Evolutionary conservation across 2,113 vertebrate species (phyloP), one percentile per base, ranked within the genome.

Genomic region (Micronycteris hirsuta): DNA sequence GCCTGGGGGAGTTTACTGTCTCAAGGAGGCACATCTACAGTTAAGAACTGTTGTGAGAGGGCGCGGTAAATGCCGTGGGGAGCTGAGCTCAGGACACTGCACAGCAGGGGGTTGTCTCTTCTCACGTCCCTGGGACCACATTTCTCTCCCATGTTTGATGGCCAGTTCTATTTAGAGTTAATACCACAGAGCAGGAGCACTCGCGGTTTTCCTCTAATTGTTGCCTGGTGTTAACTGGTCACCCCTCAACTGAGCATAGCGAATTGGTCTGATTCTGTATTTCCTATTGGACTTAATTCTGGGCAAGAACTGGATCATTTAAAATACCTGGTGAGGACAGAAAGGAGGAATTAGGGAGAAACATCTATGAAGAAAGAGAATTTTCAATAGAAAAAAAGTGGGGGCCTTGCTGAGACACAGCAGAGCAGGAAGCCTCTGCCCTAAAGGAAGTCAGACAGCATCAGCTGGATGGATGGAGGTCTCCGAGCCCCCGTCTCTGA

Each of bases 401-500:
- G 5, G 17, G 16, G 36, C 16, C 5, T 45, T 22, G 54, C 78
- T 41, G 38, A 65, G 52, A 49, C 0, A 0, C 68, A 12, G 36
- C 15, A 70, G 49, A 67, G 12, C 16, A 20, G 41, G n/a, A 87
- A 61, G 31, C 7, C 1, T 38, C 52, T 85, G 16, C 33, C 38
- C 54, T 71, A 22, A 63, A 63, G 38, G 15, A 41, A 49, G 9
- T 61, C 58, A 3, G 33, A 68, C 20, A 47, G 47, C 65, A 84
- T 87, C 12, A 31, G 52, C 70, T 61, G 2, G 28, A 9, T 47
- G 17, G 0, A 4, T 0, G 6, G 33, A 12, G 28, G 19, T 16
- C 26, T 52, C 36, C 56, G 11, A 43, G 41, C 28, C n/a, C 1
- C 0, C 31, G 45, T 33, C 16, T 16, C 67, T 1, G 31, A 13